Conservation (phyloP, 2,888 invertebrate genomes). For the Diarsia brunnea region DNA sequence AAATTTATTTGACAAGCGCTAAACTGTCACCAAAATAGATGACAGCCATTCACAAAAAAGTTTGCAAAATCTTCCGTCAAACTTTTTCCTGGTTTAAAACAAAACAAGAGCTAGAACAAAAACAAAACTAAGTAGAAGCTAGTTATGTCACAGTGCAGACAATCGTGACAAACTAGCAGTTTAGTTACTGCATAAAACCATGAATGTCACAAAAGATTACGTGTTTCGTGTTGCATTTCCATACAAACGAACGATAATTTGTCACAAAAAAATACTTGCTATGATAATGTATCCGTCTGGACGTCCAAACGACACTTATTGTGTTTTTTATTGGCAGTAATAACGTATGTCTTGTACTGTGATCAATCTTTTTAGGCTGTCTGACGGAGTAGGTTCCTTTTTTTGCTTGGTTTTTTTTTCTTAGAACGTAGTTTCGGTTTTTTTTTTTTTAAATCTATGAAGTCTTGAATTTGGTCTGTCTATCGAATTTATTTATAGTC, state of each 20-base stretch:
- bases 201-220: constrained; percentile 31
- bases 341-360: neutral
- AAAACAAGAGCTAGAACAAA: constrained; percentile 18
- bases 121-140: neutral
- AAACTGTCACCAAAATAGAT: constrained; percentile 20
- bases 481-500: neutral
- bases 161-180: constrained; percentile 25
- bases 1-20: neutral
- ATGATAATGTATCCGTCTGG: constrained; percentile 42
- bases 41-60: neutral
- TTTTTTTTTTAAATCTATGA: neutral
- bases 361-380: constrained; percentile 26
- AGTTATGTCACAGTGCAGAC: constrained; percentile 14
- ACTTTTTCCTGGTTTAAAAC: neutral
- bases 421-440: neutral
- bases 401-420: neutral
- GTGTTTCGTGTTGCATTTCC: constrained; percentile 48
- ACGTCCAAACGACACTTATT: constrained; percentile 26
- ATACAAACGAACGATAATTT: constrained; percentile 16
- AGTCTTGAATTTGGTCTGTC: neutral
- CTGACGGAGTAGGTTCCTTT: neutral
- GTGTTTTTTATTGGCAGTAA: constrained; percentile 27
- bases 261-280: constrained; percentile 38
- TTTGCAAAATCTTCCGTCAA: neutral
- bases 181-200: constrained; percentile 20